Evolutionary conservation across 1,140 invertebrate genomes (phyloP).

Genomic region (Drosophila parabipectinata): DNA sequence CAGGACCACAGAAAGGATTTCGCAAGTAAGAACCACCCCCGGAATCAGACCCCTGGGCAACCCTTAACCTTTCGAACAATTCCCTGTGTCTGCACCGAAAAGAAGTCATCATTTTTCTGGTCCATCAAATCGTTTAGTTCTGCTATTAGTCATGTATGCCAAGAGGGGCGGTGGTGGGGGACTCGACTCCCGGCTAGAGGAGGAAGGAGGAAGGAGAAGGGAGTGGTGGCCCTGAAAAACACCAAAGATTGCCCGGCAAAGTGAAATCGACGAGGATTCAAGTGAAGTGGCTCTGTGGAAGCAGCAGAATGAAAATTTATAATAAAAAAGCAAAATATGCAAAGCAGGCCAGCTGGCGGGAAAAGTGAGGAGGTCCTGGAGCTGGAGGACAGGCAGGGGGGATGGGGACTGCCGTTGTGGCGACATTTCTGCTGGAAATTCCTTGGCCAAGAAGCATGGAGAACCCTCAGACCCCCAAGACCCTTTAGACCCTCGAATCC

Average conservation of each 20-base stretch:
- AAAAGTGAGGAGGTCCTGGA: background rate
- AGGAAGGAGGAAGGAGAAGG: background rate
- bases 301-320: conserved; percentile 60
- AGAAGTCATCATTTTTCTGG: conserved; percentile 84
- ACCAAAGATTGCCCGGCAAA: conserved; percentile 39
- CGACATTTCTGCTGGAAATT: conserved; percentile 63
- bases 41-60: background rate
- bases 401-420: conserved; percentile 45
- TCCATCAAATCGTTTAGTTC: conserved; percentile 84
- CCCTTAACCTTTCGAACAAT: background rate
- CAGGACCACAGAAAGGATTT: conserved; percentile 31
- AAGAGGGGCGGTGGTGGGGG: conserved; percentile 18
- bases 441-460: conserved; percentile 35
- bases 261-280: conserved; percentile 55
- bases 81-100: conserved; percentile 30
- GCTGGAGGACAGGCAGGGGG: background rate
- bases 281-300: conserved; percentile 60
- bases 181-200: background rate
- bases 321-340: conserved; percentile 76
- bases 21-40: conserved; percentile 10
- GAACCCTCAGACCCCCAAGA: too few relatives aligned
- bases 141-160: conserved; percentile 79
- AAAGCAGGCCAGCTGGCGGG: conserved; percentile 50
- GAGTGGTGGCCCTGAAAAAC: conserved; percentile 1
- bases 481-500: background rate